A percentile compares a stretch with the other conserved stretches of the same genome.
These are phyloP conservation scores for Dinoponera quadriceps DNA, from an alignment of 1,140 invertebrate genomes.

Conservation along the genomic window DNA sequence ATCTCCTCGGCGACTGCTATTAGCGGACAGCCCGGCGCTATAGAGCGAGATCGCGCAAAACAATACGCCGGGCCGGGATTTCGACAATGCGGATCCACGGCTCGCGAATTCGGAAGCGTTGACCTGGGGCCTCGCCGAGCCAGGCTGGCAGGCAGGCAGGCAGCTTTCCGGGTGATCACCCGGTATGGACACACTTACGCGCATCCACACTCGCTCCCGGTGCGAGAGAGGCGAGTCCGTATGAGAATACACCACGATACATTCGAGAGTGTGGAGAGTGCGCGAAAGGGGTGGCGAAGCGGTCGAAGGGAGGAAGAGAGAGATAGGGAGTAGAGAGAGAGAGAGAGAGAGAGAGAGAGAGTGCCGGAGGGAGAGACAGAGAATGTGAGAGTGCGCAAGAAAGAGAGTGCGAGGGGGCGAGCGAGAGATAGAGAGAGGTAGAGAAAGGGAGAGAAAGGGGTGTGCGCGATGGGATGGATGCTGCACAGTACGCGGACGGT, in stretches of 20 bases:
- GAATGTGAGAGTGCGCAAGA: conserved; percentile 50
- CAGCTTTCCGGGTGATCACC: conserved; percentile 71
- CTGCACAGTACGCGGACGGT: conserved; percentile 83
- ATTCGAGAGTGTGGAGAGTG: conserved; percentile 41
- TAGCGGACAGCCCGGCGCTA: conserved; percentile 45
- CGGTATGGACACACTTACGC: conserved; percentile 71
- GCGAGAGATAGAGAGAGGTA: conserved; percentile 49
- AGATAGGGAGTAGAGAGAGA: conserved; percentile 67
- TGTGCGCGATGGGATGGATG: conserved; percentile 79
- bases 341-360: conserved; percentile 65
- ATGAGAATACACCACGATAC: conserved; percentile 72
- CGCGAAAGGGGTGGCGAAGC: conserved; percentile 20
- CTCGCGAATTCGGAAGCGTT: conserved; percentile 61
- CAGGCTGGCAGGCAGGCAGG: conserved; percentile 20
- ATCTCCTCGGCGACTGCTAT: conserved; percentile 25
- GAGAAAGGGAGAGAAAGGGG: conserved; percentile 69
- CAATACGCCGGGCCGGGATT: conserved; percentile 59
- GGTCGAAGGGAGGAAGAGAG: conserved; percentile 55
- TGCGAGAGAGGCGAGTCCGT: conserved; percentile 61
- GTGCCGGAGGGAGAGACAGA: conserved; percentile 24
- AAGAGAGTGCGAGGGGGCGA: conserved; percentile 34
- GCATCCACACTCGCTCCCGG: conserved; percentile 60
- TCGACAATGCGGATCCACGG: conserved; percentile 60
- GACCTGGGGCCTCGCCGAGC: conserved; percentile 55
- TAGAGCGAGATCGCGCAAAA: conserved; percentile 53